Conservation (phyloP, 2,888 invertebrate genomes). For the Allacma fusca region DNA sequence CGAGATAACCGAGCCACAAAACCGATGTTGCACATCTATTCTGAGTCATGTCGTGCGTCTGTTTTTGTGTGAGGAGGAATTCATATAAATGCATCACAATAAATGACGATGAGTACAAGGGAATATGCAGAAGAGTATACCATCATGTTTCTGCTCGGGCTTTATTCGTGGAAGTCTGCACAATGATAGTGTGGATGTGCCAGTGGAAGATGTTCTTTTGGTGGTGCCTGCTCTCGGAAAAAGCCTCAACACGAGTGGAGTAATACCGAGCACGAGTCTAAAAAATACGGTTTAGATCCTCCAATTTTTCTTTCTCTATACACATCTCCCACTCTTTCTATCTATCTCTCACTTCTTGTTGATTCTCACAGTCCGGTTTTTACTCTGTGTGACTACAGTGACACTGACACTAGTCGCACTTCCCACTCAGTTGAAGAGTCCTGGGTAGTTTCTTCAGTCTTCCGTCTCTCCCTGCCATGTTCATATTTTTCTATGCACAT, state of each 20-base stretch:
- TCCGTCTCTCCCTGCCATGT: background rate
- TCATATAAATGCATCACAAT: constrained; percentile 36
- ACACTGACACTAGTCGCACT: constrained; percentile 16
- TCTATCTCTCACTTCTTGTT: constrained; percentile 19
- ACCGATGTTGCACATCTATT: constrained; percentile 1
- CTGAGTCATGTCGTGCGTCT: background rate
- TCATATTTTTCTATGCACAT: constrained; percentile 38
- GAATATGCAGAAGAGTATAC: constrained; percentile 3
- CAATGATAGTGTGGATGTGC: background rate
- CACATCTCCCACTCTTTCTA: constrained; percentile 11
- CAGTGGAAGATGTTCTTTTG: background rate
- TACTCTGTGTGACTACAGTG: constrained; percentile 7
- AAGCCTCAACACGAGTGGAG: background rate
- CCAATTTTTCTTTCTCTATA: constrained; percentile 38
- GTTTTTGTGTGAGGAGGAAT: constrained; percentile 6
- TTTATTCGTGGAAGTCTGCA: background rate
- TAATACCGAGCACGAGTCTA: constrained; percentile 12
- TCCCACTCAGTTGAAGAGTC: constrained; percentile 26
- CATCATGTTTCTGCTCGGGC: background rate
- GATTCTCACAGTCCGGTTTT: constrained; percentile 31
- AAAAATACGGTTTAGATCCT: constrained; percentile 42
- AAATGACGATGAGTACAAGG: constrained; percentile 25
- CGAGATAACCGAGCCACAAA: constrained; percentile 13
- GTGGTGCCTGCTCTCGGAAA: background rate
- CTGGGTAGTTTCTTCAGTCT: constrained; percentile 9